Evolutionary conservation across 1,140 invertebrate genomes (phyloP).

Genomic region (Micrasema longulum): DNA sequence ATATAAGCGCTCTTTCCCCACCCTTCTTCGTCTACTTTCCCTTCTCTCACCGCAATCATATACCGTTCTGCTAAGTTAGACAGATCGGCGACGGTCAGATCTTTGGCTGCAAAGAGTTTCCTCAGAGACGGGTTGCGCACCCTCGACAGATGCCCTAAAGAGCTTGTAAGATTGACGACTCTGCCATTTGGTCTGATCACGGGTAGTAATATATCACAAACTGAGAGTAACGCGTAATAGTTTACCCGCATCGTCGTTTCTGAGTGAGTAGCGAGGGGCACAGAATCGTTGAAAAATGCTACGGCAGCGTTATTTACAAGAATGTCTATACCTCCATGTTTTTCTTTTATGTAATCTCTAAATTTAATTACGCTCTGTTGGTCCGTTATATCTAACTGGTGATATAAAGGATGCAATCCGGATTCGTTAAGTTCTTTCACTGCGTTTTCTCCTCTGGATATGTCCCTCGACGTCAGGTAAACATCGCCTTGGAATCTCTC

Average conservation of each 20-base stretch:
- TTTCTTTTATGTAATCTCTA: constrained; percentile 71
- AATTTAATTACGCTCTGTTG: constrained; percentile 71
- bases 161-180: constrained; percentile 82
- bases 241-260: constrained; percentile 77
- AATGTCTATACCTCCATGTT: constrained; percentile 81
- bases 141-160: constrained; percentile 69
- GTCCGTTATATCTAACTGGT: constrained; percentile 77
- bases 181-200: constrained; percentile 75
- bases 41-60: constrained; percentile 67
- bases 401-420: constrained; percentile 70
- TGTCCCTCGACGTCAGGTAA: constrained; percentile 74
- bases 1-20: constrained; percentile 76
- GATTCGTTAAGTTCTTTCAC: constrained; percentile 68
- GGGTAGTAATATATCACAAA: constrained; percentile 77
- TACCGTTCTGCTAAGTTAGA: constrained; percentile 74
- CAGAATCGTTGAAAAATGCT: constrained; percentile 74
- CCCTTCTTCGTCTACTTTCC: constrained; percentile 64
- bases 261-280: constrained; percentile 77
- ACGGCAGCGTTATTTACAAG: constrained; percentile 90
- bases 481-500: constrained; percentile 73
- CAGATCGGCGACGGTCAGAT: constrained; percentile 71
- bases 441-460: constrained; percentile 68
- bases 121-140: constrained; percentile 69
- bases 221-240: constrained; percentile 73
- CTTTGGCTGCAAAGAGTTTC: constrained; percentile 66